These are phyloP conservation scores for Chymomyza procnemis DNA, from an alignment of 2,888 invertebrate genomes.

Conservation along the genomic window DNA sequence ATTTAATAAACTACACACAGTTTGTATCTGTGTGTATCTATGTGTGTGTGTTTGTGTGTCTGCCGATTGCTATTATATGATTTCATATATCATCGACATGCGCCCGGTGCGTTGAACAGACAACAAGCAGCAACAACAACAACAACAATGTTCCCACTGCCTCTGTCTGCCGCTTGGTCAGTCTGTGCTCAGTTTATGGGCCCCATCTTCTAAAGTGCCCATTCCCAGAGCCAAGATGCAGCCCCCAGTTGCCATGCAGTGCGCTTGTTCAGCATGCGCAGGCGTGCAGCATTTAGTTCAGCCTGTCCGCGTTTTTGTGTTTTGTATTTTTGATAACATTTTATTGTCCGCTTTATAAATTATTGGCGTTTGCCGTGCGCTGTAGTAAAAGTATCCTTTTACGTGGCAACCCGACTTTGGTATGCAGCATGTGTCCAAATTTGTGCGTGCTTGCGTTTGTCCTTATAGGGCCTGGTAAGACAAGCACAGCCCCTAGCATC, in stretches of 20 bases:
- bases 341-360: conserved; percentile 72
- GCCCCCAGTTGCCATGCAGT: neutral
- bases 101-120: conserved; percentile 31
- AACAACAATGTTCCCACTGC: neutral
- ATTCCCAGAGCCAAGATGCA: neutral
- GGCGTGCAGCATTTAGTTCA: conserved; percentile 74
- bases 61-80: conserved; percentile 71
- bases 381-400: conserved; percentile 71
- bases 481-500: neutral
- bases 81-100: conserved; percentile 70
- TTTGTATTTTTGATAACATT: conserved; percentile 66
- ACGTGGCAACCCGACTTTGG: conserved; percentile 59
- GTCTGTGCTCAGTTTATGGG: neutral
- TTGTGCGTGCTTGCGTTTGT: conserved; percentile 46
- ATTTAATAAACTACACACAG: conserved; percentile 66
- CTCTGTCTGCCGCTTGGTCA: neutral
- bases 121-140: neutral
- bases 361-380: conserved; percentile 63
- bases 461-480: neutral
- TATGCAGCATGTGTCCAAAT: conserved; percentile 69
- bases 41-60: conserved; percentile 31
- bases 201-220: neutral
- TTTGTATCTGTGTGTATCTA: conserved; percentile 25
- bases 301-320: conserved; percentile 60
- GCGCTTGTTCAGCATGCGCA: conserved; percentile 65